phyloP scores from a whole-genome alignment of 2,797 vertebrate species.

The Potorous gilbertii region DNA sequence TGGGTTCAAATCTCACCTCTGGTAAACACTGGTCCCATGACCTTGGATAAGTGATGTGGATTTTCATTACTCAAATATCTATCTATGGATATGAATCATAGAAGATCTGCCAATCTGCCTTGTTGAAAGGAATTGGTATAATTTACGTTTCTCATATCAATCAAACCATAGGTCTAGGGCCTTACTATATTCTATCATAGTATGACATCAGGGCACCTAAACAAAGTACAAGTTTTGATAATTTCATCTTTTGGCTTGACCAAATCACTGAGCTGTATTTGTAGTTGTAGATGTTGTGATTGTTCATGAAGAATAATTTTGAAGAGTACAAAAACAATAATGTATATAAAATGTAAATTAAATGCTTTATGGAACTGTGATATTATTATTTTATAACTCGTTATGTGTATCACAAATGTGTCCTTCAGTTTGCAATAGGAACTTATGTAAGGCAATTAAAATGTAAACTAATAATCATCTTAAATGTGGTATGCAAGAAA shows the following conservation, averaged over 20 bases:
- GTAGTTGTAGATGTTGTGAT: background rate
- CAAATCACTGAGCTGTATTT: background rate
- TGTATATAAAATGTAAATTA: too few relatives aligned
- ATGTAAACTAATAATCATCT: background rate
- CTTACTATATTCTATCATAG: background rate
- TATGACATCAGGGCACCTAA: background rate
- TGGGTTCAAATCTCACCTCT: too few relatives aligned
- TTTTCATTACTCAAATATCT: too few relatives aligned
- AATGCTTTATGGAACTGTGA: too few relatives aligned
- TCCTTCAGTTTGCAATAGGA: too few relatives aligned
- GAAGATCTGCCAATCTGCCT: too few relatives aligned
- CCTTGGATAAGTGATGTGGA: too few relatives aligned
- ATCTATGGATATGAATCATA: too few relatives aligned
- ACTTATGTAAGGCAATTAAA: background rate
- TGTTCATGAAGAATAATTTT: background rate
- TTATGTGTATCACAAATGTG: too few relatives aligned
- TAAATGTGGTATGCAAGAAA: background rate
- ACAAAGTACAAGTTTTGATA: background rate
- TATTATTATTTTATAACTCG: too few relatives aligned
- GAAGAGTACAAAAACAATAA: background rate
- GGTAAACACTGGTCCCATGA: too few relatives aligned
- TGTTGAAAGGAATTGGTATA: background rate
- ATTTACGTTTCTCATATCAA: background rate
- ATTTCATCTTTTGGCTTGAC: background rate
- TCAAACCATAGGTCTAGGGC: background rate